phyloP scores from a whole-genome alignment of 53 echinoderm and acorn worm genomes.

The Stichopus horrens region DNA sequence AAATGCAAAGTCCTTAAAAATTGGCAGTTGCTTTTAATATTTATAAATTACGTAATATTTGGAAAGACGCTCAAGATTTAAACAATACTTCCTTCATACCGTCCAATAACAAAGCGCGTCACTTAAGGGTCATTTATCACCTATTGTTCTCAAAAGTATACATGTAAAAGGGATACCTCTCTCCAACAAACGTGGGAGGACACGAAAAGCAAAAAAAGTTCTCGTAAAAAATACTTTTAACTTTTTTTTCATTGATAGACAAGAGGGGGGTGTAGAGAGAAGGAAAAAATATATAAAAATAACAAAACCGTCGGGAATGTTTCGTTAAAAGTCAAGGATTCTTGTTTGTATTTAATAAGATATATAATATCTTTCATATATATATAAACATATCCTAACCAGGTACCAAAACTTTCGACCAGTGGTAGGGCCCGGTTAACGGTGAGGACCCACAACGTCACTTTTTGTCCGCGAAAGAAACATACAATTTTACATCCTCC shows the following conservation, averaged over 20 bases:
- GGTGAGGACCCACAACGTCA: neutral
- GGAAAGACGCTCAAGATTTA: conserved; percentile 44
- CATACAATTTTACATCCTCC: neutral
- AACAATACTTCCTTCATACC: conserved; percentile 22
- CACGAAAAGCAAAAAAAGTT: too few species aligned
- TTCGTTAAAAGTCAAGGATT: conserved; percentile 25
- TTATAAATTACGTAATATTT: conserved; percentile 37
- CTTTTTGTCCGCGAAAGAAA: neutral
- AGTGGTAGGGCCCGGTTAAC: neutral
- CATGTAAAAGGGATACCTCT: too few species aligned
- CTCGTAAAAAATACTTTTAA: too few species aligned
- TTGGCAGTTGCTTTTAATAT: conserved; percentile 42
- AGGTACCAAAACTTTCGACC: neutral
- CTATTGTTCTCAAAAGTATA: too few species aligned
- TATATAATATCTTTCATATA: conserved; percentile 29
- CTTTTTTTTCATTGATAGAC: too few species aligned
- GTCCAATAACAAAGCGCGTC: neutral
- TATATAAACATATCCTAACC: conserved; percentile 11
- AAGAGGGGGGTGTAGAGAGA: neutral
- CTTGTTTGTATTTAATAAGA: neutral
- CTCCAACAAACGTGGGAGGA: too few species aligned
- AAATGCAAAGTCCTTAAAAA: neutral
- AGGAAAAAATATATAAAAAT: conserved; percentile 36
- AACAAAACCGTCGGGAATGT: conserved; percentile 42
- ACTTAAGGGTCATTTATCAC: neutral